Conservation (phyloP, 2,113 vertebrate genomes). For the Perca flavescens region DNA sequence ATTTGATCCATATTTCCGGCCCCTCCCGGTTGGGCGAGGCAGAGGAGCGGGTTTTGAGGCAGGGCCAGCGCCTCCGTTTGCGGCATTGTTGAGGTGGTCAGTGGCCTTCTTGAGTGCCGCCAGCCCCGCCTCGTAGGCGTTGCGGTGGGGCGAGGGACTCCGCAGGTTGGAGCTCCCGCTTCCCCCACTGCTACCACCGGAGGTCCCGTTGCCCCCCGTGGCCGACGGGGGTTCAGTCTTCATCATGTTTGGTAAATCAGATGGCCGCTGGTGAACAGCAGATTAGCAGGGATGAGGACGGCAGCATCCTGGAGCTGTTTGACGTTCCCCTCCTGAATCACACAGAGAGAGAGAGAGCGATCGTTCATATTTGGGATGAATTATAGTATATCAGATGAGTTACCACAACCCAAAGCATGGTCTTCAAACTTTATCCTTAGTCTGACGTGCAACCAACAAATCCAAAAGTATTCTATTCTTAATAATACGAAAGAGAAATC, state of each 20-base stretch:
- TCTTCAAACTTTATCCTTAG: neutral
- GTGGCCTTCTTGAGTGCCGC: constrained; percentile 91
- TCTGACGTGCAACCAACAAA: neutral
- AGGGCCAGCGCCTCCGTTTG: constrained; percentile 81
- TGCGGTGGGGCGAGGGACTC: constrained; percentile 95
- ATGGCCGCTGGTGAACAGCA: constrained; percentile 55
- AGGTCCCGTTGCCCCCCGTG: constrained; percentile 74
- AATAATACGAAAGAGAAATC: neutral
- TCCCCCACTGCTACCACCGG: constrained; percentile 61
- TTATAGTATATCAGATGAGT: neutral
- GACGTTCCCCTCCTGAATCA: constrained; percentile 59
- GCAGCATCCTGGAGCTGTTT: constrained; percentile 80
- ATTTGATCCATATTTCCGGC: constrained; percentile 95
- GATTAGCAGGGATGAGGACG: constrained; percentile 59
- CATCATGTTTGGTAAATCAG: constrained; percentile 91
- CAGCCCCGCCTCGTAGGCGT: constrained; percentile 95
- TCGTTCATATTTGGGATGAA: neutral
- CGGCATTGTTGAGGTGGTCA: constrained; percentile 83
- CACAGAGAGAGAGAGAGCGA: constrained; percentile 2
- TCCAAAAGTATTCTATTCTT: neutral
- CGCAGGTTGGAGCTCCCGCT: constrained; percentile 82
- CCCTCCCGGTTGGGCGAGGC: constrained; percentile 83
- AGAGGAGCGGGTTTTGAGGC: constrained; percentile 82
- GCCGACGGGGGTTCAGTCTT: constrained; percentile 90
- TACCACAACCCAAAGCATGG: neutral